Conservation (phyloP, 2,113 vertebrate genomes). For the Salvator merianae region DNA sequence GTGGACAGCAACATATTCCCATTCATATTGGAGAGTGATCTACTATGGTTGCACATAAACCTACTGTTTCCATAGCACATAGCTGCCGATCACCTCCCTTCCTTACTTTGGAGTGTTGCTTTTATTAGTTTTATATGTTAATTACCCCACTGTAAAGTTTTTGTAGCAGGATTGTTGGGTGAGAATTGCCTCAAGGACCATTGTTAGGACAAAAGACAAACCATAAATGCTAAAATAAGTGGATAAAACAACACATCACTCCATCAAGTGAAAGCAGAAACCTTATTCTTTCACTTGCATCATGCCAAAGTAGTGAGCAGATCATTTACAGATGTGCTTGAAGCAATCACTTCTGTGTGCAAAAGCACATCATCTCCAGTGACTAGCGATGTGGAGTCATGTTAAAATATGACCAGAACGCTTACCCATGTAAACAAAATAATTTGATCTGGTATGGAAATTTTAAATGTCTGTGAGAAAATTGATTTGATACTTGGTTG, state of each 20-base stretch:
- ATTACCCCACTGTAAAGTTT: constrained; percentile 3
- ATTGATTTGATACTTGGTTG: neutral
- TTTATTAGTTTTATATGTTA: neutral
- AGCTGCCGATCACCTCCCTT: neutral
- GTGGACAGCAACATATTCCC: no score
- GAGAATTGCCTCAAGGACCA: neutral
- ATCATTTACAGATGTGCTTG: neutral
- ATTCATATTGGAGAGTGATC: no score
- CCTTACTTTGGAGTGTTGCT: neutral
- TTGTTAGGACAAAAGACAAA: neutral
- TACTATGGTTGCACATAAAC: neutral
- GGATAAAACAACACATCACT: neutral
- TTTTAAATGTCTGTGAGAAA: neutral
- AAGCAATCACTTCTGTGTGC: no score
- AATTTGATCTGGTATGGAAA: neutral
- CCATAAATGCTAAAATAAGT: neutral
- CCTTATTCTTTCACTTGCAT: neutral
- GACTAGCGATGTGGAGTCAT: neutral
- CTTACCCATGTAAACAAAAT: no score
- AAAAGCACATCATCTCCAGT: neutral
- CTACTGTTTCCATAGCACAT: neutral
- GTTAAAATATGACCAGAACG: no score
- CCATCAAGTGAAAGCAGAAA: neutral
- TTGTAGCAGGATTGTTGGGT: neutral
- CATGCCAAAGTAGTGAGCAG: neutral